Evolutionary conservation across 1,140 invertebrate species (phyloP).

Genomic region (Cryptotermes secundus): DNA sequence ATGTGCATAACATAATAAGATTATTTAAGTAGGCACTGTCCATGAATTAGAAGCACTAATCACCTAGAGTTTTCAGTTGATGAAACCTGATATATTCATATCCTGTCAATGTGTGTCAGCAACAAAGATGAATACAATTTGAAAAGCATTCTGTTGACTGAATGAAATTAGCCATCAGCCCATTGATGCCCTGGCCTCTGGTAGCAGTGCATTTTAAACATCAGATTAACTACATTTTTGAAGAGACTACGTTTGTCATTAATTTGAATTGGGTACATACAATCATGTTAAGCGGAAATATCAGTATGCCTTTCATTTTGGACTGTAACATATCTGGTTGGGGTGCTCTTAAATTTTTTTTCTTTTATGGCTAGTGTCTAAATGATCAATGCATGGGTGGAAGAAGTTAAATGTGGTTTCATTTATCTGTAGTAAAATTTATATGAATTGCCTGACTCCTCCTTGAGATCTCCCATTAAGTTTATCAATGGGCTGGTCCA

Average conservation of each 20-base stretch:
- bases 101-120: not conserved
- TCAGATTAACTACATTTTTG: not conserved
- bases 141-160: not conserved
- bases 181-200: not conserved
- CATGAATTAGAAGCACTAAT: not conserved
- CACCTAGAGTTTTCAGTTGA: conserved; percentile 1
- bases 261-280: not conserved
- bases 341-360: conserved; percentile 30
- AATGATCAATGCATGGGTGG: conserved; percentile 23
- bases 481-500: conserved; percentile 14
- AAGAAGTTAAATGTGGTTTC: conserved; percentile 22
- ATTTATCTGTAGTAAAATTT: conserved; percentile 23
- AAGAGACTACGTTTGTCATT: not conserved
- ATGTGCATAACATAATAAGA: not conserved
- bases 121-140: conserved; percentile 1
- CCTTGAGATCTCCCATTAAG: not conserved
- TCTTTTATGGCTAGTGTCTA: conserved; percentile 29
- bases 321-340: conserved; percentile 34
- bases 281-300: conserved; percentile 29
- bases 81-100: not conserved
- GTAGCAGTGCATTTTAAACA: not conserved
- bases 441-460: not conserved
- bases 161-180: not conserved
- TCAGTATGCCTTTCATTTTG: conserved; percentile 32
- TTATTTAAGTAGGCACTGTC: not conserved